Evolutionary conservation across 2,113 vertebrate genomes (phyloP), one percentile per base, ranked within the genome.

Genomic region (Pterocles orientalis): DNA sequence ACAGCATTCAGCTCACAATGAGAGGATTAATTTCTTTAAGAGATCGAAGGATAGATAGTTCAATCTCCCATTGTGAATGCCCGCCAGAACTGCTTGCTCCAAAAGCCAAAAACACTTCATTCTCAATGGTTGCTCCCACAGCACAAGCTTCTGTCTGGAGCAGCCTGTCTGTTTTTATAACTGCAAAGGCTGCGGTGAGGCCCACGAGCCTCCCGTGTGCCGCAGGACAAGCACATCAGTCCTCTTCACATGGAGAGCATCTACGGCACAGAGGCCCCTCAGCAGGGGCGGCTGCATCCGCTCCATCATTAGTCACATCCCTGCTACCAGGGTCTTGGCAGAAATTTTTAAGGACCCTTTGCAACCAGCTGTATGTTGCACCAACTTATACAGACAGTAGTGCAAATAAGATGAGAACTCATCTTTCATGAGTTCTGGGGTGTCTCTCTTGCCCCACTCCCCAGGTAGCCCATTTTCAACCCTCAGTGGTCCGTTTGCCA

Each of bases 201-300:
- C 25, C 21, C 3, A 1, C 1, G 13, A 72, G 6, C 36, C 83
- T 83, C 77, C 28, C 23, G 2, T 1, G 25, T 0, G 0, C 13
- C 11, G 10, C 24, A 58, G 36, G 20, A 47, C 13, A 47, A 61
- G 56, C 9, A 21, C 16, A 26, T 31, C 13, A 4, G 14, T 53
- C 41, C 21, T 69, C 25, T 36, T 36, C 68, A 56, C 45, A 29
- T 23, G 23, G 11, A 8, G 72, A 19, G 4, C 5, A 0, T 19
- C 62, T 26, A 5, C 0, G 0, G 13, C 39, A 41, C 17, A 51
- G 17, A 26, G 18, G 31, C 3, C 7, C 16, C 34, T 54, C 6
- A 56, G 47, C 12, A 34, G 28, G 28, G 17, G 60, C 2, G 1
- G 17, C 36, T 66, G 48, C 47, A 65, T 8, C 28, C 25, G 8